Conservation (phyloP, 2,797 vertebrate species). For the Lacerta viridis region DNA sequence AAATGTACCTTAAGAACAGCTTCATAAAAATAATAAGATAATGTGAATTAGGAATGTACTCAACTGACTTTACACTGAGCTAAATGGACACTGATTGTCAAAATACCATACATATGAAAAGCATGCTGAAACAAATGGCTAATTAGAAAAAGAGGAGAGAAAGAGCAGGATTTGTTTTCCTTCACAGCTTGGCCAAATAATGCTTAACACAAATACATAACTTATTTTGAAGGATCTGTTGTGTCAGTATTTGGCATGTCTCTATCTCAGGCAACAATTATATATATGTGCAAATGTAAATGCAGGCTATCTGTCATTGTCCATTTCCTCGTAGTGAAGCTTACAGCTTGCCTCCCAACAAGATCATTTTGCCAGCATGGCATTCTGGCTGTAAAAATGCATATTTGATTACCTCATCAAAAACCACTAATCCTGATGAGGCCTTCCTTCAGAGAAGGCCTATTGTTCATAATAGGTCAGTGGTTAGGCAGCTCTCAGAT, state of each 20-base stretch:
- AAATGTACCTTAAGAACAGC: constrained; percentile 69
- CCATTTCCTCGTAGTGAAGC: constrained; percentile 71
- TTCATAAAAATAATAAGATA: constrained; percentile 68
- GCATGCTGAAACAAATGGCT: constrained; percentile 74
- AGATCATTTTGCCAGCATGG: constrained; percentile 64
- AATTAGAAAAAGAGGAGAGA: constrained; percentile 72
- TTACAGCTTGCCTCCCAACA: constrained; percentile 69
- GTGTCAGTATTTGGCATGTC: constrained; percentile 76
- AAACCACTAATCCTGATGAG: constrained; percentile 73
- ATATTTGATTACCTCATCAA: constrained; percentile 73
- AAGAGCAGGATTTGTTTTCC: constrained; percentile 80
- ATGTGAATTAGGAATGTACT: constrained; percentile 70
- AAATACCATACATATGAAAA: constrained; percentile 59
- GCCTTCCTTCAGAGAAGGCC: constrained; percentile 59
- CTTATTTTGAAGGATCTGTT: constrained; percentile 78
- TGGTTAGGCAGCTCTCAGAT: constrained; percentile 73
- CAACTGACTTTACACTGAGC: constrained; percentile 75
- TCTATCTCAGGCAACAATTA: constrained; percentile 76
- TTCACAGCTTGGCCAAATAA: constrained; percentile 75
- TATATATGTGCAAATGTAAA: constrained; percentile 75
- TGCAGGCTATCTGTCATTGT: constrained; percentile 74
- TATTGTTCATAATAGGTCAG: constrained; percentile 76
- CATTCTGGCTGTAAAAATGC: constrained; percentile 69
- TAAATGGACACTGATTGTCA: constrained; percentile 77
- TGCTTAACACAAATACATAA: constrained; percentile 75